Base-by-base conservation (phyloP, 2,797 vertebrate species). In the Meriones psammophilus region DNA sequence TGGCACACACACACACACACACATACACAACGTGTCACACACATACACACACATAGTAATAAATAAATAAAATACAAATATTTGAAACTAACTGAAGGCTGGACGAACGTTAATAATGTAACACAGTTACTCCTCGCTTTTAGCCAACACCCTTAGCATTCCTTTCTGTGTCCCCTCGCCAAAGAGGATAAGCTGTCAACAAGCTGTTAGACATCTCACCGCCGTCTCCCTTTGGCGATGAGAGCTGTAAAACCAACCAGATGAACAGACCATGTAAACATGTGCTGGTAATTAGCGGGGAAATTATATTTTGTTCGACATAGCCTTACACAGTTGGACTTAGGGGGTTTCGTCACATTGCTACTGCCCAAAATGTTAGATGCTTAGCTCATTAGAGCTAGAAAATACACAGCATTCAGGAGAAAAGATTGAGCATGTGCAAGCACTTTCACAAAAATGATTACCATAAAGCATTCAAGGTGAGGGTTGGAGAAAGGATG, bases 71-170 rank as follows among this genome's bases (percentile, higher is more conserved):
- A 64, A 81, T 81, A 71, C 58, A 92, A 89, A 68, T 62, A 91
- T 50, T 30, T 89, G 54, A 89, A 79, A 71, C 24, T 46, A 68
- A 60, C 28, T 89, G 36, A 24, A 46, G 22, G 12, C 69, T 92
- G 69, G 88, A 46, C 80, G 17, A 71, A 4, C 22, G 54, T 66
- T 79, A 92, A 79, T 93, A 92, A 83, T 68, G 64, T 92, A 73
- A 77, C 90, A 87, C 0, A 60, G 36, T 8, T 73, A 89, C 73
- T 5, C 2, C 10, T 94, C 28, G 42, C 36, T 92, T 91, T 69
- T 58, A 94, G 74, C 28, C 62, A 83, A 69, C 54, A 77, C 22
- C 6, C 33, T 66, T 89, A 81, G 78, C 56, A 73, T 78, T 78
- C 14, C 69, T 89, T 84, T 66, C 33, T 84, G 33, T 12, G 66